Percentiles rank a stretch among this genome's conserved stretches.
These are phyloP conservation scores for Scaeva pyrastri DNA, from an alignment of 2,888 invertebrate species.

Conservation along the genomic window DNA sequence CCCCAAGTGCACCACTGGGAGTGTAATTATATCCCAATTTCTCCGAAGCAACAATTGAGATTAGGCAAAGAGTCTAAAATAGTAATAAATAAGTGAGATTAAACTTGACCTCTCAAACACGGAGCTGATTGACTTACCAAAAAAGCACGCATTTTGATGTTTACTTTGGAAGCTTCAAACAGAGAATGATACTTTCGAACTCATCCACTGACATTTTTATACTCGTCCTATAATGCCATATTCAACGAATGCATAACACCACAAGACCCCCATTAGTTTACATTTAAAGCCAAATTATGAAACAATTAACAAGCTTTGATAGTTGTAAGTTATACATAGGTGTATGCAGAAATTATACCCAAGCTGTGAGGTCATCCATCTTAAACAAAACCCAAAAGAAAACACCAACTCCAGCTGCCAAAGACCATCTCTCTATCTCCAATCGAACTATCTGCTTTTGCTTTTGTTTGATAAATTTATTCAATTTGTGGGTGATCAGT, in stretches of 20 bases:
- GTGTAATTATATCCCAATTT: slow-evolving; percentile 26
- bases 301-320: slow-evolving; percentile 30
- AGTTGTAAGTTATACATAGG: slow-evolving; percentile 9
- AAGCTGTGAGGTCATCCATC: slow-evolving; percentile 13
- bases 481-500: slow-evolving; percentile 32
- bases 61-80: slow-evolving; percentile 29
- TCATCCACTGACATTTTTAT: slow-evolving; percentile 16
- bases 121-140: slow-evolving; percentile 6
- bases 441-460: neutral
- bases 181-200: slow-evolving; percentile 20
- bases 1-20: slow-evolving; percentile 1
- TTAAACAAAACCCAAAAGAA: neutral
- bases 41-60: slow-evolving; percentile 12
- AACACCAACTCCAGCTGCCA: neutral
- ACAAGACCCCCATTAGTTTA: slow-evolving; percentile 1
- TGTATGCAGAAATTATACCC: slow-evolving; percentile 21
- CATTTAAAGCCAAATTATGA: slow-evolving; percentile 16
- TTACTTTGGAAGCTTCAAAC: slow-evolving; percentile 13
- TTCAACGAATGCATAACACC: neutral
- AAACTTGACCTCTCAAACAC: neutral
- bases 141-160: slow-evolving; percentile 27
- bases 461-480: slow-evolving; percentile 20
- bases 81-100: neutral
- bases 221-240: neutral
- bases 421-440: slow-evolving; percentile 12